phyloP scores from a whole-genome alignment of 35 echinoderm and acorn worm genomes.

The Eucidaris tribuloides region DNA sequence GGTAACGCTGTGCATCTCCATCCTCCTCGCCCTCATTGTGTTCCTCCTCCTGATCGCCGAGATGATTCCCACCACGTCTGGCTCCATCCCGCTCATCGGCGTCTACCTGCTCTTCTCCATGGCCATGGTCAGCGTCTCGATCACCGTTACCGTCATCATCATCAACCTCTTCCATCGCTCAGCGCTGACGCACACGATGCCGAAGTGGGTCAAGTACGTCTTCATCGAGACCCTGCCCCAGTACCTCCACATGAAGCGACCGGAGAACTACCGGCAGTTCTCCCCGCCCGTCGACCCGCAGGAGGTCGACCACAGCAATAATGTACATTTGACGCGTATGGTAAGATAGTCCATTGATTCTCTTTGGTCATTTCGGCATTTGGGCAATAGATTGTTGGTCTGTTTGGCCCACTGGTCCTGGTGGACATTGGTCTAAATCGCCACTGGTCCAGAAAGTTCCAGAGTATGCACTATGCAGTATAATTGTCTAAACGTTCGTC shows the following conservation, averaged over 20 bases:
- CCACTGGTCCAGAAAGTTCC: too few relatives aligned
- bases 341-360: too few relatives aligned
- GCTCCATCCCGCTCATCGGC: slow-evolving; percentile 86
- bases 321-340: slow-evolving; percentile 5
- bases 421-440: too few relatives aligned
- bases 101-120: slow-evolving; percentile 94
- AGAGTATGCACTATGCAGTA: too few relatives aligned
- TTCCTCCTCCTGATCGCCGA: slow-evolving; percentile 92
- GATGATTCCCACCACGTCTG: slow-evolving; percentile 83
- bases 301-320: slow-evolving; percentile 9
- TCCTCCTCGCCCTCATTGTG: slow-evolving; percentile 91
- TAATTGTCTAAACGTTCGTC: too few relatives aligned
- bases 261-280: slow-evolving; percentile 58
- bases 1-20: slow-evolving; percentile 86
- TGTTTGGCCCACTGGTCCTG: too few relatives aligned
- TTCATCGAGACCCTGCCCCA: slow-evolving; percentile 85
- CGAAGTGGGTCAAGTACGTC: slow-evolving; percentile 67
- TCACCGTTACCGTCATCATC: slow-evolving; percentile 79
- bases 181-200: slow-evolving; percentile 81
- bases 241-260: slow-evolving; percentile 71
- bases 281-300: neutral
- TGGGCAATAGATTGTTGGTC: too few relatives aligned
- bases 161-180: slow-evolving; percentile 91
- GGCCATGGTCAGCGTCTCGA: slow-evolving; percentile 91
- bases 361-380: too few relatives aligned